Conservation (phyloP, 2,113 vertebrate species). For the Pedionomus torquatus region DNA sequence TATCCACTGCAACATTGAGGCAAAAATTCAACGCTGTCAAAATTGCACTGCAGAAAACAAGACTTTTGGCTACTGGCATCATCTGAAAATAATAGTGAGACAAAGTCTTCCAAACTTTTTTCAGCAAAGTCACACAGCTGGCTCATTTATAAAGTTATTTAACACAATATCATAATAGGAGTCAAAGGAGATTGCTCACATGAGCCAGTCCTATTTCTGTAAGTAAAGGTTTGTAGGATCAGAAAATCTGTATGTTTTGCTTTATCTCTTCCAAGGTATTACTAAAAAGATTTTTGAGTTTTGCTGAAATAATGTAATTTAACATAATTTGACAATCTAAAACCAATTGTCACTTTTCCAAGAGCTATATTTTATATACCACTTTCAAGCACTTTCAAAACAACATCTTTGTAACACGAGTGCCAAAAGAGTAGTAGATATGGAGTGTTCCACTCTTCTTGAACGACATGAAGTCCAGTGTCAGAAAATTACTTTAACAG, state of each 20-base stretch:
- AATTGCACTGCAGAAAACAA: background rate
- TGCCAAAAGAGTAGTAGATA: background rate
- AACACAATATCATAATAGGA: background rate
- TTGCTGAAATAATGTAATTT: background rate
- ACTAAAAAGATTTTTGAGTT: background rate
- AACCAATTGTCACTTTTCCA: background rate
- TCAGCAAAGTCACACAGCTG: background rate
- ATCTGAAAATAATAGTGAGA: background rate
- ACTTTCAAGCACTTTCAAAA: background rate
- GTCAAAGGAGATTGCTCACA: background rate
- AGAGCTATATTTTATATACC: background rate
- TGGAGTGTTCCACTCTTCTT: background rate
- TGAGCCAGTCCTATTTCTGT: background rate
- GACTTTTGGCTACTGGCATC: background rate
- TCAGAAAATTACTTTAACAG: background rate
- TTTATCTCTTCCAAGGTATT: background rate
- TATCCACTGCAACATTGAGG: background rate
- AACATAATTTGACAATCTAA: background rate
- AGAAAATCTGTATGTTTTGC: background rate
- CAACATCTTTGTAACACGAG: background rate
- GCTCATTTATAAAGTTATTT: background rate
- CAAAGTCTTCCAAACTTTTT: background rate
- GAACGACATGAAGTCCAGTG: background rate
- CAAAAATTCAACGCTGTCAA: background rate
- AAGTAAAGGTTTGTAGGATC: background rate